Conservation (phyloP, 2,888 invertebrate genomes). For the Phengaris alcon region DNA sequence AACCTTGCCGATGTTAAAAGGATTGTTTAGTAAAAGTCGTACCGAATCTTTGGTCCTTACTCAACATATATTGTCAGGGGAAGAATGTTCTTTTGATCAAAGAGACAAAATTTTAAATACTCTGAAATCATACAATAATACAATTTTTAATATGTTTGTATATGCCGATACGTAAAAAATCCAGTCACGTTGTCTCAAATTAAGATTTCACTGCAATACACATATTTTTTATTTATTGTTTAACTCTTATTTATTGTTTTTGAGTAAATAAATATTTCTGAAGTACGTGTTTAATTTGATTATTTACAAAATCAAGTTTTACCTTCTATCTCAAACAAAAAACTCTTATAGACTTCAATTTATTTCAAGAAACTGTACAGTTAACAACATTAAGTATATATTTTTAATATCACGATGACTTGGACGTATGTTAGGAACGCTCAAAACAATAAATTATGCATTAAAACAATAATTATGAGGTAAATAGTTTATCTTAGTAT, state of each 20-base stretch:
- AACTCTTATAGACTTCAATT: slow-evolving; percentile 5
- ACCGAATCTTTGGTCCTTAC: slow-evolving; percentile 40
- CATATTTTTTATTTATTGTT: neutral
- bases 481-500: no score
- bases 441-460: no score
- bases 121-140: slow-evolving; percentile 36
- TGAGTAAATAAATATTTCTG: no score
- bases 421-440: no score
- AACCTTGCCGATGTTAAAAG: slow-evolving; percentile 36
- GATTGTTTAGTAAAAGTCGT: slow-evolving; percentile 37
- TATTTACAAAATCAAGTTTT: no score
- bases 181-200: no score
- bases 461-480: no score
- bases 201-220: no score
- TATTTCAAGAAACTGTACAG: neutral
- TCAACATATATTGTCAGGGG: slow-evolving; percentile 34
- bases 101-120: slow-evolving; percentile 35
- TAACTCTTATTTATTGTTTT: neutral
- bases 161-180: slow-evolving; percentile 31
- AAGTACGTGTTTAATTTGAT: no score
- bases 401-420: no score
- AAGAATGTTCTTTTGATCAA: slow-evolving; percentile 20
- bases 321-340: no score
- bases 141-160: slow-evolving; percentile 40
- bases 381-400: no score